These are phyloP conservation scores for Myotis planiceps DNA, from an alignment of 2,797 vertebrate species.

Conservation along the genomic window DNA sequence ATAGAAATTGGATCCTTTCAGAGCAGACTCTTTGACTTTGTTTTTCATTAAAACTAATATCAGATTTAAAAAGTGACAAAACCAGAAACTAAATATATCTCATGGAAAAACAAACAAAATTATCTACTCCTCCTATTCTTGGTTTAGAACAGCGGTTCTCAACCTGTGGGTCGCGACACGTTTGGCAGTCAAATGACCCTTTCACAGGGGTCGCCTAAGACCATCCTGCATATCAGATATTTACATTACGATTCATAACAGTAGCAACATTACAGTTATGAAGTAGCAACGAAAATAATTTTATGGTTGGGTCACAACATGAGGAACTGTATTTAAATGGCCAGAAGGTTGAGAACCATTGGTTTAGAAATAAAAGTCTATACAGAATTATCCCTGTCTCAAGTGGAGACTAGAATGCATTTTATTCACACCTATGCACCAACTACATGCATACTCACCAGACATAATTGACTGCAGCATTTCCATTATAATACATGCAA, in stretches of 20 bases:
- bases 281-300: no score
- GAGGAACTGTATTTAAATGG: no score
- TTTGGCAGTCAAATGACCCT: no score
- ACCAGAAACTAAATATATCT: slow-evolving; percentile 26
- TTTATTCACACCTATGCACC: background rate
- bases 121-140: slow-evolving; percentile 7
- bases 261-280: no score
- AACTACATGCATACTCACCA: slow-evolving; percentile 83
- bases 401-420: background rate
- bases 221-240: no score
- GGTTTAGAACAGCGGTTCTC: background rate
- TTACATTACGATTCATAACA: no score
- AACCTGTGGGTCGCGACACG: no score
- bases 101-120: background rate
- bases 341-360: background rate
- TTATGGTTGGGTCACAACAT: no score
- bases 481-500: slow-evolving; percentile 90
- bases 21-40: background rate
- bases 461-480: slow-evolving; percentile 86
- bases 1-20: background rate
- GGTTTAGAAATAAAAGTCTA: background rate
- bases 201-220: no score
- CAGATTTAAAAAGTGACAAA: slow-evolving; percentile 30
- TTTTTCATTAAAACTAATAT: background rate
- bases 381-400: background rate